Evolutionary conservation across 2,113 vertebrate species (phyloP).

Genomic region (Eidolon helvum): DNA sequence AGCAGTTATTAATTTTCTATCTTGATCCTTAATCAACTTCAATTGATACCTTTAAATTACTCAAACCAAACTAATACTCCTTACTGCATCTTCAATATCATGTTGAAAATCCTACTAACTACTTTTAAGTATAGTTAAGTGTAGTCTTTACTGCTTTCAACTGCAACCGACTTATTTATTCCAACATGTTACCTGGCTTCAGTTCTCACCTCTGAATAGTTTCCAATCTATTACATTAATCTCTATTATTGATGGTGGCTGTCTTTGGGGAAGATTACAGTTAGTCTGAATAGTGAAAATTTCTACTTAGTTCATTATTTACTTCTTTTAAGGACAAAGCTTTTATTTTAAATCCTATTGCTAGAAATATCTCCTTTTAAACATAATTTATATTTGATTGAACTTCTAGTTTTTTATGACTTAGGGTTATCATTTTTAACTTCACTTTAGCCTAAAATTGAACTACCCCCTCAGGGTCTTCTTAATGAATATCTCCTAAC

Average conservation of each 20-base stretch:
- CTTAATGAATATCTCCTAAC: background rate
- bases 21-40: background rate
- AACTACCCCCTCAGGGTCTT: background rate
- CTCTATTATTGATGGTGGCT: background rate
- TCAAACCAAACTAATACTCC: background rate
- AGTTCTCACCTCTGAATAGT: background rate
- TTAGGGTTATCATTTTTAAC: background rate
- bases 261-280: background rate
- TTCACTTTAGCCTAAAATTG: background rate
- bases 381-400: background rate
- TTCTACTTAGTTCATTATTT: background rate
- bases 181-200: background rate
- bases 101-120: background rate
- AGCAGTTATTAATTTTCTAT: background rate
- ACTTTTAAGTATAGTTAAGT: background rate
- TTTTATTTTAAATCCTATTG: background rate
- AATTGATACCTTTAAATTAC: background rate
- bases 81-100: background rate
- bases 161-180: background rate
- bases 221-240: background rate
- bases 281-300: background rate
- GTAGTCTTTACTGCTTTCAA: background rate
- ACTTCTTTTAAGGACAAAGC: background rate
- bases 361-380: background rate
- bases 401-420: background rate